A percentile compares a stretch with the other conserved stretches of the same genome.
Evolutionary conservation across 2,797 vertebrate species (phyloP).

Genomic region (Morus bassanus): DNA sequence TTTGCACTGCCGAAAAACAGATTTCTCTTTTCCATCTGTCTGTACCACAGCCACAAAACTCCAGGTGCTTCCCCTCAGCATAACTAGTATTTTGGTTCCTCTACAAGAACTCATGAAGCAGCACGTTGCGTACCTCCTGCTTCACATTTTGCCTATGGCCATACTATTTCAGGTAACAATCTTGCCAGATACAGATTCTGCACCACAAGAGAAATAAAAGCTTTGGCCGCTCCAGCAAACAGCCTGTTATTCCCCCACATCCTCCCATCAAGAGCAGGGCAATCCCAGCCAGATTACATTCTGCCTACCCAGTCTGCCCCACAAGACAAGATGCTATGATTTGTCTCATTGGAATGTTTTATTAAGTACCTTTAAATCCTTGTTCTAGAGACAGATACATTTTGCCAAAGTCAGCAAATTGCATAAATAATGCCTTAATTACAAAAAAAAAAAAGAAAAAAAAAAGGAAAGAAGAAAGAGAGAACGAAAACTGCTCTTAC

Average conservation of each 20-base stretch:
- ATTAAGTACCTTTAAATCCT: neutral
- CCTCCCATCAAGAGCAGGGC: neutral
- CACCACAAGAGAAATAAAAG: neutral
- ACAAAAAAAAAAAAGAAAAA: neutral
- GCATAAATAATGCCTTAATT: neutral
- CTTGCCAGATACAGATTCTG: neutral
- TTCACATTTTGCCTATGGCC: neutral
- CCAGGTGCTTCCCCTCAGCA: neutral
- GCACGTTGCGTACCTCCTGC: neutral
- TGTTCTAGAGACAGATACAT: neutral
- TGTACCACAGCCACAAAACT: neutral
- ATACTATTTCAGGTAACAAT: neutral
- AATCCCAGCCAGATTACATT: neutral
- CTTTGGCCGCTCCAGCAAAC: neutral
- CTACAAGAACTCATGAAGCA: neutral
- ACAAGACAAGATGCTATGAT: neutral
- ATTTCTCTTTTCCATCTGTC: neutral
- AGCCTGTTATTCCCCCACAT: neutral
- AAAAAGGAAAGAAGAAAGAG: neutral
- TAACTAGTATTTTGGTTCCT: neutral
- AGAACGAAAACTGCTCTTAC: neutral
- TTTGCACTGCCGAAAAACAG: neutral
- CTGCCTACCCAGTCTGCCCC: neutral
- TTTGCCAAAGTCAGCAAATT: neutral
- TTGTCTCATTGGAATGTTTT: neutral